Percentiles rank a stretch among this genome's conserved stretches.
These are phyloP conservation scores for Pagetopsis macropterus DNA, from an alignment of 2,797 vertebrate genomes.

Conservation along the genomic window DNA sequence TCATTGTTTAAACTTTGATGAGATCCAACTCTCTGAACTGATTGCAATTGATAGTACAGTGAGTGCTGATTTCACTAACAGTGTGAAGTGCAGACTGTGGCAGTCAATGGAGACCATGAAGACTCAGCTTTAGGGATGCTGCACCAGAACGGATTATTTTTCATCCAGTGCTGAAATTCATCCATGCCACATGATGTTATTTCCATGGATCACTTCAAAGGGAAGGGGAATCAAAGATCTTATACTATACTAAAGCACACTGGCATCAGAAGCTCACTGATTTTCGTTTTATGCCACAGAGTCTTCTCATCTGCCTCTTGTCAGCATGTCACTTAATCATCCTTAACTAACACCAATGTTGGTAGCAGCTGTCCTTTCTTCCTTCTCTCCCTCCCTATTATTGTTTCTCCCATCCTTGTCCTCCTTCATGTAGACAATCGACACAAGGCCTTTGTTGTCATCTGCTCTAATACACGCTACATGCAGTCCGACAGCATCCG, in stretches of 20 bases:
- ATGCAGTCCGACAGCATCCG: slow-evolving; percentile 44
- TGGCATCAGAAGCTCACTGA: slow-evolving; percentile 53
- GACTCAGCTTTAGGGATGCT: slow-evolving; percentile 33
- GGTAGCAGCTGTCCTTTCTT: slow-evolving; percentile 55
- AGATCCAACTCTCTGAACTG: slow-evolving; percentile 40
- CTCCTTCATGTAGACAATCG: slow-evolving; percentile 46
- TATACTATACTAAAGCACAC: slow-evolving; percentile 44
- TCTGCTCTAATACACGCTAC: slow-evolving; percentile 45
- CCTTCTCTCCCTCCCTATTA: slow-evolving; percentile 19
- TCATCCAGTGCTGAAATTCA: slow-evolving; percentile 51
- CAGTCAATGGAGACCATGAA: slow-evolving; percentile 28
- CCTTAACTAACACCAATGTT: slow-evolving; percentile 65
- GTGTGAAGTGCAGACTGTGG: slow-evolving; percentile 10
- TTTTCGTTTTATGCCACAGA: slow-evolving; percentile 58
- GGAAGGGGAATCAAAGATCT: slow-evolving; percentile 65
- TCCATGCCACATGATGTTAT: slow-evolving; percentile 67
- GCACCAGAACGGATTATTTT: slow-evolving; percentile 19
- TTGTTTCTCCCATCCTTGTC: slow-evolving; percentile 36
- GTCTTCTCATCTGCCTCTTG: slow-evolving; percentile 61
- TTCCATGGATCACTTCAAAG: slow-evolving; percentile 66
- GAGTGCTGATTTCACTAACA: slow-evolving; percentile 18
- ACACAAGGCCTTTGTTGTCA: slow-evolving; percentile 40
- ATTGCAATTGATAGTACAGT: slow-evolving; percentile 41
- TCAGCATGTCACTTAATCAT: slow-evolving; percentile 72
- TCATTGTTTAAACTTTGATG: slow-evolving; percentile 46